Percentiles rank a stretch among this genome's conserved stretches.
Conservation (phyloP, 1,140 invertebrate genomes). For the Eumeta japonica region DNA sequence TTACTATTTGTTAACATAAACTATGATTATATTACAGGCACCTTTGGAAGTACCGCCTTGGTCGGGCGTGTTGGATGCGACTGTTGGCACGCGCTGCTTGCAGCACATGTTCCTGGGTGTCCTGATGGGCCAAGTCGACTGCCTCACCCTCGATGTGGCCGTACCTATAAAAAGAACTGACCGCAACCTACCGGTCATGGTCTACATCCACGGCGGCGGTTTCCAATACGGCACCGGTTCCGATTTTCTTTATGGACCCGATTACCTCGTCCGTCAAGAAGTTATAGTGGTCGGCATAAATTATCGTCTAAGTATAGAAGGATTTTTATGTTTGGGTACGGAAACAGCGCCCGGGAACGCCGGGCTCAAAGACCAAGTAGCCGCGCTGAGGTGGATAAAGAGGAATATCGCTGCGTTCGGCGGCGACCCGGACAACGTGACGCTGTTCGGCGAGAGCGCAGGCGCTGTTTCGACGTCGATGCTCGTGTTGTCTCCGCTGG, state of each 20-base stretch:
- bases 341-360: slow-evolving; percentile 60
- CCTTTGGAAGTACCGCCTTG: slow-evolving; percentile 51
- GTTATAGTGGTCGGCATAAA: slow-evolving; percentile 69
- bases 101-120: slow-evolving; percentile 27
- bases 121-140: slow-evolving; percentile 67
- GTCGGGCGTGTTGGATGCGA: slow-evolving; percentile 51
- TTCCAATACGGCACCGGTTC: slow-evolving; percentile 60
- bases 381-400: slow-evolving; percentile 60
- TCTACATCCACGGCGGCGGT: slow-evolving; percentile 66
- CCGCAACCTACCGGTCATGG: slow-evolving; percentile 58
- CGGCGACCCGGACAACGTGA: slow-evolving; percentile 49
- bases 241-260: slow-evolving; percentile 56
- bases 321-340: slow-evolving; percentile 64
- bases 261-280: slow-evolving; percentile 64
- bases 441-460: slow-evolving; percentile 51
- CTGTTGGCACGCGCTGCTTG: slow-evolving; percentile 39
- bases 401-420: slow-evolving; percentile 56
- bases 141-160: slow-evolving; percentile 80
- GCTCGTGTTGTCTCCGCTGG: slow-evolving; percentile 35
- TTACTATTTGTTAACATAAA: too few relatives aligned
- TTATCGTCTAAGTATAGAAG: slow-evolving; percentile 65
- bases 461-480: slow-evolving; percentile 47
- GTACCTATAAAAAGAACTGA: slow-evolving; percentile 52
- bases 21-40: slow-evolving; percentile 54
- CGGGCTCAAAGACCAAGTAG: slow-evolving; percentile 61